phyloP scores from a whole-genome alignment of 1,140 invertebrate genomes.

The Antheraea pernyi region DNA sequence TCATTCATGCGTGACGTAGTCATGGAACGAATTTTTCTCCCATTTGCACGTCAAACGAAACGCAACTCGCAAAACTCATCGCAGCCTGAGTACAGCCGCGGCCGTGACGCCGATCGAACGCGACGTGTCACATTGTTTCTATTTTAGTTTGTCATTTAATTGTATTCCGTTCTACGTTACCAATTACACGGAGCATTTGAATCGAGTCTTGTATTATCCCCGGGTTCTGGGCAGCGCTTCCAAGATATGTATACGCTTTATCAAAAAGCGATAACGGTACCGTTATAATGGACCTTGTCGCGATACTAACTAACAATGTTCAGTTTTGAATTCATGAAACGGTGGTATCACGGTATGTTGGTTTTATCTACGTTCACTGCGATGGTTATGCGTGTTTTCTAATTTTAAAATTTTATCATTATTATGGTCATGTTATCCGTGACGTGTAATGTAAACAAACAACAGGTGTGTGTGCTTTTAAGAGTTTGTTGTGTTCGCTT shows the following conservation, averaged over 20 bases:
- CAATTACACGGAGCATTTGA: slow-evolving; percentile 29
- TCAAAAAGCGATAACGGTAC: slow-evolving; percentile 51
- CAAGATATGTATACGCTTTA: slow-evolving; percentile 43
- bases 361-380: slow-evolving; percentile 18
- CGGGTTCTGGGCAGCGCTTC: background rate
- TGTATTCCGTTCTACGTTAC: slow-evolving; percentile 20
- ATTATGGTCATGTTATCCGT: slow-evolving; percentile 12
- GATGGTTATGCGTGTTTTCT: slow-evolving; percentile 10
- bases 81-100: slow-evolving; percentile 43
- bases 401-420: slow-evolving; percentile 9
- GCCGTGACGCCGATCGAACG: slow-evolving; percentile 35
- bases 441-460: slow-evolving; percentile 22
- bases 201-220: slow-evolving; percentile 6
- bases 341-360: slow-evolving; percentile 65
- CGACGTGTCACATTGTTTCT: slow-evolving; percentile 16
- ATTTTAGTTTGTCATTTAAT: slow-evolving; percentile 28
- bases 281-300: slow-evolving; percentile 51
- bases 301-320: slow-evolving; percentile 59
- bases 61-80: slow-evolving; percentile 52
- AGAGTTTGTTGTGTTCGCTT: slow-evolving; percentile 28
- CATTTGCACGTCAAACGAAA: slow-evolving; percentile 68
- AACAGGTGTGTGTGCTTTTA: slow-evolving; percentile 21
- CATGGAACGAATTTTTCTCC: slow-evolving; percentile 62
- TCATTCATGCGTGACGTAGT: slow-evolving; percentile 62
- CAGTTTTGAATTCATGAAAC: slow-evolving; percentile 69